Base-by-base conservation (phyloP, 2,113 vertebrate species). In the Pycnonotus jocosus region DNA sequence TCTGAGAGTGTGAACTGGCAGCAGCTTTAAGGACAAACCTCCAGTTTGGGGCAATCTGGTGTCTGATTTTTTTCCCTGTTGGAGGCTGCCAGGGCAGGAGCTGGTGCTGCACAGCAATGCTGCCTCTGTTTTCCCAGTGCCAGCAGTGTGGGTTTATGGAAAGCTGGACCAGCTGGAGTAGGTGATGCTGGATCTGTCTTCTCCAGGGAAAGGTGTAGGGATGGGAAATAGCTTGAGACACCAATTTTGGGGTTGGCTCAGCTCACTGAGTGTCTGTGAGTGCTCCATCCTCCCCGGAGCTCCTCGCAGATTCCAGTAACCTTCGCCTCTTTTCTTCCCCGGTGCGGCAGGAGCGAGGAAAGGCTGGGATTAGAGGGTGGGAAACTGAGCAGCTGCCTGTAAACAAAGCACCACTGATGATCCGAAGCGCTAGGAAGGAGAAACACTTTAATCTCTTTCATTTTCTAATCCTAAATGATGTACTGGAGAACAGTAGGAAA, bases 391-490 rank as follows among this genome's bases (percentile, higher is more conserved):
- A 95, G 95, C 92, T 84, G 96, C 76, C 81, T 33, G 47, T 53
- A 76, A 61, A 93, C 92, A 91, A 92, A 92, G 89, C 73, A 14
- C 86, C 15, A 57, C 58, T 73, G 88, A 86, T 10, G 35, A 11
- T 60, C 33, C 4, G 27, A n/a, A 76, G 45, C 3, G 18, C 61
- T 23, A 64, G 71, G 15, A 86, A 83, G 91, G 37, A 88, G 76
- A 81, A 93, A 81, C 15, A 70, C 81, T 91, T 95, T 92, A 77
- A 89, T 89, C 92, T 93, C 93, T 92, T 95, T 84, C 91, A 74
- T 74, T 91, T 74, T 58, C 92, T 95, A 96, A 97, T 96, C 92
- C 92, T 1, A 84, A 88, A 3, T 77, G 88, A 91, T 84, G 88
- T 60, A 58, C 56, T 18, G 38, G 91, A 60, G 81, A 97, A 76